Conservation (phyloP, 2,888 invertebrate genomes). For the Meteorus cinctellus region DNA sequence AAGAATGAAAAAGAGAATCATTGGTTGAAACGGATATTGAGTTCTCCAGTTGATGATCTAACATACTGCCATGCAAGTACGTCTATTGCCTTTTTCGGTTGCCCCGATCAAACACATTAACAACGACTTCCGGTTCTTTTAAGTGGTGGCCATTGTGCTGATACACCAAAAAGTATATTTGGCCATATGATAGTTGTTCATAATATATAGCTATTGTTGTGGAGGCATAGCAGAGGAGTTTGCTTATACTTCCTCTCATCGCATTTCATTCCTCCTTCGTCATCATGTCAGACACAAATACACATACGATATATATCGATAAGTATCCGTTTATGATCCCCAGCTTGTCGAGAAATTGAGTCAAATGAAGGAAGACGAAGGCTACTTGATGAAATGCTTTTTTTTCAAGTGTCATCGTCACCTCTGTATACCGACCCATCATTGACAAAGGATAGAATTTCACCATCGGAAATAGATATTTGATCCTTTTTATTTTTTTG, state of each 20-base stretch:
- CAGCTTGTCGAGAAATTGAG: conserved; percentile 51
- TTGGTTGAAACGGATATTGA: conserved; percentile 43
- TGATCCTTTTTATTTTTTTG: conserved; percentile 10
- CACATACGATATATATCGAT: background rate
- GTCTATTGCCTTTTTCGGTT: conserved; percentile 5
- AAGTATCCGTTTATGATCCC: background rate
- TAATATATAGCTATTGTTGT: conserved; percentile 40
- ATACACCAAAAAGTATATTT: conserved; percentile 53
- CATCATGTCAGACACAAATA: conserved; percentile 1
- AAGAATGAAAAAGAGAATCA: conserved; percentile 21
- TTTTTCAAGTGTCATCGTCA: conserved; percentile 48
- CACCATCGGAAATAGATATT: conserved; percentile 36
- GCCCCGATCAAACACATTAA: conserved; percentile 72
- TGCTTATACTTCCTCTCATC: conserved; percentile 44
- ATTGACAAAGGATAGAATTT: background rate
- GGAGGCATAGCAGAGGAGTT: conserved; percentile 46
- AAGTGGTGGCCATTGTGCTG: conserved; percentile 61
- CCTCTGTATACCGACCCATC: conserved; percentile 21
- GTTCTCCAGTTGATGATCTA: conserved; percentile 26
- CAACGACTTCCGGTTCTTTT: conserved; percentile 66
- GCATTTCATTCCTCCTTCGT: conserved; percentile 32
- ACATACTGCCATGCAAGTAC: background rate
- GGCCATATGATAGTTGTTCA: background rate
- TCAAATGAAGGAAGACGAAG: background rate
- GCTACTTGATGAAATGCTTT: conserved; percentile 60